These are phyloP conservation scores for Patella ulyssiponensis DNA, from an alignment of 2,888 invertebrate species.

Conservation along the genomic window DNA sequence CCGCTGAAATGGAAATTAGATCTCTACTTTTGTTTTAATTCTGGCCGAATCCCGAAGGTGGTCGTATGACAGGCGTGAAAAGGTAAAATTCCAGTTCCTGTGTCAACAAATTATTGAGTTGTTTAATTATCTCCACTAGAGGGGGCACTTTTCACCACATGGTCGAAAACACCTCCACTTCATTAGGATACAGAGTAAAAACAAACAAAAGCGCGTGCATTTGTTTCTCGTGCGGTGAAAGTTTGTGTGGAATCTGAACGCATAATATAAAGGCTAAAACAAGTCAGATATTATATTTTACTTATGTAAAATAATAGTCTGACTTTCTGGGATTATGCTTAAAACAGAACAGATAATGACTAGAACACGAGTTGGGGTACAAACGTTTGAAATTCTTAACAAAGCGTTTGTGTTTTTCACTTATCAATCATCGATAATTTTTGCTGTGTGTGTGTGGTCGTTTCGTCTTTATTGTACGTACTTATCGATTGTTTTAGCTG, in stretches of 20 bases:
- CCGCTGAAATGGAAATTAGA: background rate
- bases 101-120: constrained; percentile 11
- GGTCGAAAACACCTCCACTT: background rate
- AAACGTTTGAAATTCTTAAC: too few species aligned
- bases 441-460: constrained; percentile 1
- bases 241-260: too few species aligned
- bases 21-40: background rate
- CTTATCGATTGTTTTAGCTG: constrained; percentile 4
- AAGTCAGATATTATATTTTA: too few species aligned
- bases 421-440: too few species aligned
- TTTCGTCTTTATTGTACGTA: background rate
- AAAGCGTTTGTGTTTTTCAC: too few species aligned
- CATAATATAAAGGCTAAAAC: too few species aligned
- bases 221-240: constrained; percentile 3
- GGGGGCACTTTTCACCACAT: constrained; percentile 6
- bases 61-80: constrained; percentile 6
- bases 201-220: constrained; percentile 4
- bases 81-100: constrained; percentile 2
- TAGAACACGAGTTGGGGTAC: too few species aligned
- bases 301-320: too few species aligned
- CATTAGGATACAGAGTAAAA: constrained; percentile 7
- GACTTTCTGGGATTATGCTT: too few species aligned
- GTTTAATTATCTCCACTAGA: constrained; percentile 8
- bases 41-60: constrained; percentile 6
- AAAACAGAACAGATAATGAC: too few species aligned